Evolutionary conservation across 2,113 vertebrate species (phyloP).

Genomic region (Setophaga coronata): DNA sequence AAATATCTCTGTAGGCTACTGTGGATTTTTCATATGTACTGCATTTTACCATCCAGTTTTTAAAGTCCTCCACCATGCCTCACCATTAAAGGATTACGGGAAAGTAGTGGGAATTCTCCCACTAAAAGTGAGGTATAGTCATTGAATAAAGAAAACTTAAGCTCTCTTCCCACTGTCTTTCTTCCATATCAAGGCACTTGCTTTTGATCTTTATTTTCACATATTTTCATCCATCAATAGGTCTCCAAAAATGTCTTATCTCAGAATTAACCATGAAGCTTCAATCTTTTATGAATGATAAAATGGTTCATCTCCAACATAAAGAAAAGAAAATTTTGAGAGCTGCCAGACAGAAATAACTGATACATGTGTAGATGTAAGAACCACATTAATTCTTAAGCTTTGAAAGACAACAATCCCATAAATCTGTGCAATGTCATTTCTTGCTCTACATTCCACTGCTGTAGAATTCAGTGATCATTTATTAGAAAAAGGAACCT

Average conservation of each 20-base stretch:
- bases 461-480: neutral
- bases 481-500: neutral
- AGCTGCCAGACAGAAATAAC: neutral
- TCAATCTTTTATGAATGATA: neutral
- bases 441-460: neutral
- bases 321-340: neutral
- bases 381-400: neutral
- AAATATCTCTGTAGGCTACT: neutral
- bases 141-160: neutral
- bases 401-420: neutral
- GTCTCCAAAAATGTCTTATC: neutral
- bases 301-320: fast-evolving
- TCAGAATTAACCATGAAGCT: neutral
- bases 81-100: neutral
- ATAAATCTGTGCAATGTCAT: neutral
- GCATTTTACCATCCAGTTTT: neutral
- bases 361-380: fast-evolving
- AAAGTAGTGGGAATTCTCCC: neutral
- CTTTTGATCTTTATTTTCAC: neutral
- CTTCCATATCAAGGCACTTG: neutral
- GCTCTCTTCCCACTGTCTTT: neutral
- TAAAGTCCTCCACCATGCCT: neutral
- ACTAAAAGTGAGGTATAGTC: neutral
- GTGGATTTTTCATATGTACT: neutral
- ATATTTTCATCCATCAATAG: neutral